phyloP scores from a whole-genome alignment of 2,797 vertebrate genomes.

The Hybognathus amarus region DNA sequence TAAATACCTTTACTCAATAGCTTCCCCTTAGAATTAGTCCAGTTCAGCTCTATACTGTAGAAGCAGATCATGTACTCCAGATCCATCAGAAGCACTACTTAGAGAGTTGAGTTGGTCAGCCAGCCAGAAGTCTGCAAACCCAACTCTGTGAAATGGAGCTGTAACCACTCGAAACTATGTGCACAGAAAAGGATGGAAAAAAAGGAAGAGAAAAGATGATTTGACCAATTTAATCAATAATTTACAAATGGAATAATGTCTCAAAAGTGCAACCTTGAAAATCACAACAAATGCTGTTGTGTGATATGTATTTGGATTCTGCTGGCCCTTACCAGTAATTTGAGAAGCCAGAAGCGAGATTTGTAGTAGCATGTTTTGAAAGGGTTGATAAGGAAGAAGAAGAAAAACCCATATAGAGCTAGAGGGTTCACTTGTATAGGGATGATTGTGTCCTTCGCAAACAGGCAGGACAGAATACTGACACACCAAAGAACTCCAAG shows the following conservation, averaged over 20 bases:
- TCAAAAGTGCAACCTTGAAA: not conserved
- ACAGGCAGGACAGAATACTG: conserved; percentile 94
- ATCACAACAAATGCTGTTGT: not conserved
- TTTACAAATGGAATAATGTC: not conserved
- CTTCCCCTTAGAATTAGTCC: conserved; percentile 74
- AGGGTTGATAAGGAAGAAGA: conserved; percentile 97
- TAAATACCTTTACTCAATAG: conserved; percentile 71
- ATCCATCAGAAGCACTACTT: conserved; percentile 92
- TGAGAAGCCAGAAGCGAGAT: conserved; percentile 98
- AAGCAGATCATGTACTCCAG: conserved; percentile 99
- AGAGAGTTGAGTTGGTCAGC: conserved; percentile 98
- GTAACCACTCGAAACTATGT: conserved; percentile 95
- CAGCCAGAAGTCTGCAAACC: conserved; percentile 99
- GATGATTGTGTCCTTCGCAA: conserved; percentile 80
- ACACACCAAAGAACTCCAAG: conserved; percentile 96
- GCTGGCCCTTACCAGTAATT: conserved; percentile 86
- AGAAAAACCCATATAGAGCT: conserved; percentile 93
- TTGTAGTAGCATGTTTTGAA: conserved; percentile 99
- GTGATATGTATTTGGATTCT: not conserved
- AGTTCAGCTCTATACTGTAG: conserved; percentile 94
- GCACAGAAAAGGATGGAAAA: not conserved
- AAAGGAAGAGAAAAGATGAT: not conserved
- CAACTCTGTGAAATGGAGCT: conserved; percentile 96
- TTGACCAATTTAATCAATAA: not conserved
- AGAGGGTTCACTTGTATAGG: conserved; percentile 95